Percentiles rank a stretch among this genome's conserved stretches.
These are phyloP conservation scores for Palythoa grandis DNA, from an alignment of 92 coral and sea anemone genomes.

Conservation along the genomic window DNA sequence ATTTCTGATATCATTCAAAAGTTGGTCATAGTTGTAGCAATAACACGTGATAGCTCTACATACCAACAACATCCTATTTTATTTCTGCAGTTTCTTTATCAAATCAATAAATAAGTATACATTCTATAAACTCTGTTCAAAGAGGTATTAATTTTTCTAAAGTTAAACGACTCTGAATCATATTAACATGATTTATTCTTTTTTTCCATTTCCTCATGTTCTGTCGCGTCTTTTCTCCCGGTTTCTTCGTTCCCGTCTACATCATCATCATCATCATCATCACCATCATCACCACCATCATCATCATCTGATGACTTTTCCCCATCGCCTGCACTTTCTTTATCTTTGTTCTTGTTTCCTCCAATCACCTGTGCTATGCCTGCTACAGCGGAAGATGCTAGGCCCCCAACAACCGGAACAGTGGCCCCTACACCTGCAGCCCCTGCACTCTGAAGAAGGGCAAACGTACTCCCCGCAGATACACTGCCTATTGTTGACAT, in stretches of 20 bases:
- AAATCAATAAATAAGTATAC: too few relatives aligned
- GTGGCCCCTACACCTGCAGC: conserved; percentile 17
- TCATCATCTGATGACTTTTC: neutral
- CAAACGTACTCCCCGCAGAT: conserved; percentile 14
- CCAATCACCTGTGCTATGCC: conserved; percentile 2
- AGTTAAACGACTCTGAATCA: too few relatives aligned
- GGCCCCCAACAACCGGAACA: conserved; percentile 13
- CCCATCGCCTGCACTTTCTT: neutral
- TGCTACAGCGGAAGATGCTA: neutral
- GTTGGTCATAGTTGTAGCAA: too few relatives aligned
- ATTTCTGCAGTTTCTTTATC: too few relatives aligned
- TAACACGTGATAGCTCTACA: too few relatives aligned
- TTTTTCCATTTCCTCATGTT: neutral
- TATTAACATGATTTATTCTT: neutral
- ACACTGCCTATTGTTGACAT: conserved; percentile 24
- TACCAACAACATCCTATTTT: too few relatives aligned
- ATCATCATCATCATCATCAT: neutral
- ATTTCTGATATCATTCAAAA: too few relatives aligned
- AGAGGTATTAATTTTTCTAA: too few relatives aligned
- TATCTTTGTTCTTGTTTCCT: neutral
- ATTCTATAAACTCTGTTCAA: too few relatives aligned
- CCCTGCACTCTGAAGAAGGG: conserved; percentile 30
- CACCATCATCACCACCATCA: neutral
- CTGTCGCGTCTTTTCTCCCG: neutral
- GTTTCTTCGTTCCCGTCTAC: conserved; percentile 1